Evolutionary conservation across 2,888 invertebrate genomes (phyloP).

Genomic region (Orthosia incerta): DNA sequence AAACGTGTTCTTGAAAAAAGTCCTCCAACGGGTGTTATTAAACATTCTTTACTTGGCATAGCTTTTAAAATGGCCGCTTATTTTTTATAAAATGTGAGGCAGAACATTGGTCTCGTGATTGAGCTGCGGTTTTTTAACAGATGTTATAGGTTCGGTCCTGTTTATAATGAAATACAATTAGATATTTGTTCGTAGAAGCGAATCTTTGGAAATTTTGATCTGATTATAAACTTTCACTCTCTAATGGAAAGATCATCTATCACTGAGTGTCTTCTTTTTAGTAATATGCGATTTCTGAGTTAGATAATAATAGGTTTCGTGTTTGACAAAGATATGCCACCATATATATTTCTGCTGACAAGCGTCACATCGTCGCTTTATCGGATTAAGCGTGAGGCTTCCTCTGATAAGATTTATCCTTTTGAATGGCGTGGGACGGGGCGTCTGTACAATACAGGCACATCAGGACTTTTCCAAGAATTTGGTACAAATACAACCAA

Average conservation of each 20-base stretch:
- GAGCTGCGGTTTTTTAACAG: constrained; percentile 5
- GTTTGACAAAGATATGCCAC: not conserved
- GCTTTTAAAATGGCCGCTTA: constrained; percentile 26
- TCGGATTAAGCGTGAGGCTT: not conserved
- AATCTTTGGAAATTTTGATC: no score
- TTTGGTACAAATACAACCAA: not conserved
- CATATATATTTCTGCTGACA: not conserved
- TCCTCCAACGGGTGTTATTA: constrained; percentile 19
- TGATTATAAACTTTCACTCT: no score
- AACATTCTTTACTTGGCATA: constrained; percentile 41
- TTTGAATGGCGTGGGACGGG: not conserved
- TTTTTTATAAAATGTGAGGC: constrained; percentile 26
- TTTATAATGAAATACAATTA: not conserved
- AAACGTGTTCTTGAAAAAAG: constrained; percentile 46
- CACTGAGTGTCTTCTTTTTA: no score
- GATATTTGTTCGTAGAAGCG: not conserved
- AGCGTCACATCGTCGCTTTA: not conserved
- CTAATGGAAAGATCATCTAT: no score
- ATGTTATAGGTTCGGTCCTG: not conserved
- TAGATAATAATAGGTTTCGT: not conserved
- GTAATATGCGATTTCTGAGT: not conserved
- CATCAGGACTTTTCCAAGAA: not conserved
- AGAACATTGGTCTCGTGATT: constrained; percentile 16
- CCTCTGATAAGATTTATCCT: not conserved
- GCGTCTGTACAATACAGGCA: not conserved